A percentile compares a stretch with the other conserved stretches of the same genome.
Conservation (phyloP, 2,888 invertebrate species). For the Apotomis turbidana region DNA sequence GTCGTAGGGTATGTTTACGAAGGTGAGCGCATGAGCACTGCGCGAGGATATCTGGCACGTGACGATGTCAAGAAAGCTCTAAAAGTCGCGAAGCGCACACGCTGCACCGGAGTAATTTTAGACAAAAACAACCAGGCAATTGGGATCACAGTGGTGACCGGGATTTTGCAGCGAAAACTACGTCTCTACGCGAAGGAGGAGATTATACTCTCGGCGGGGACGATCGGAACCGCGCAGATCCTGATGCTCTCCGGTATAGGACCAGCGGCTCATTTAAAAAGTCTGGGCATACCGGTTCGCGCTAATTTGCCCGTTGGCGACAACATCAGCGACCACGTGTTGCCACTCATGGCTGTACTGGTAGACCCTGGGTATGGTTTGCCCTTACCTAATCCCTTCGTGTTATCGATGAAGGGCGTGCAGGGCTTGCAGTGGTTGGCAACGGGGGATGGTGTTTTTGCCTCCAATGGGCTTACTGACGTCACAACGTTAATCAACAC, state of each 20-base stretch:
- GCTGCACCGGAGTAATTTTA: conserved; percentile 61
- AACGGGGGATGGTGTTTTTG: conserved; percentile 53
- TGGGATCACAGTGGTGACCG: conserved; percentile 57
- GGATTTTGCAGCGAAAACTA: conserved; percentile 38
- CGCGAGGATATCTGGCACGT: conserved; percentile 58
- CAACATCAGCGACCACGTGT: conserved; percentile 61
- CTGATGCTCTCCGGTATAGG: conserved; percentile 69
- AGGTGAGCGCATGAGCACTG: conserved; percentile 63
- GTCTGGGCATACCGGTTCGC: conserved; percentile 53
- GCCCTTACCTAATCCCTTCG: conserved; percentile 31
- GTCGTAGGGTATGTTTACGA: conserved; percentile 58
- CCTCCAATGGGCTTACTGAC: conserved; percentile 63
- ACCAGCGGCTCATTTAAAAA: conserved; percentile 55
- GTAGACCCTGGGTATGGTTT: conserved; percentile 50
- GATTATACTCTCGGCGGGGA: conserved; percentile 66
- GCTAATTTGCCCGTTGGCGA: conserved; percentile 63
- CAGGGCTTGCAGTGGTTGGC: conserved; percentile 50
- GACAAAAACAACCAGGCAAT: conserved; percentile 52
- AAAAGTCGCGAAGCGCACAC: conserved; percentile 56
- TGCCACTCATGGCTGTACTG: conserved; percentile 53
- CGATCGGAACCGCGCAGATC: conserved; percentile 65
- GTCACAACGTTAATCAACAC: conserved; percentile 59
- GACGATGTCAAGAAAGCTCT: conserved; percentile 52
- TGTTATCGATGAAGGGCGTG: conserved; percentile 30
- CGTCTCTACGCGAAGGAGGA: conserved; percentile 57